A percentile compares a stretch with the other conserved stretches of the same genome.
Conservation (phyloP, 2,888 invertebrate genomes). For the Neoscelio sp. region DNA sequence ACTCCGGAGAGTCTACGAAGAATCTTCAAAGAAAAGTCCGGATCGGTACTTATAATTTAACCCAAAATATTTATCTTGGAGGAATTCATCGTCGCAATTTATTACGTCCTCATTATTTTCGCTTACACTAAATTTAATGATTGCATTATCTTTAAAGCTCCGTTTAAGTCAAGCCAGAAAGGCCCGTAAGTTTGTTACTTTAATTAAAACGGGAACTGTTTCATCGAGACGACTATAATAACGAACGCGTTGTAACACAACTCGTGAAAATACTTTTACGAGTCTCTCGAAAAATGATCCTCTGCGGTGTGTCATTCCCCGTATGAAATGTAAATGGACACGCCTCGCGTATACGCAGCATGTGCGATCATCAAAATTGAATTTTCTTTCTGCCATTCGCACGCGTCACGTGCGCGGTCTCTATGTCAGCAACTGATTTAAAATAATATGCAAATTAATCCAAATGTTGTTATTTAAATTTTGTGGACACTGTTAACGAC, state of each 20-base stretch:
- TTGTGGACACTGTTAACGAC: slow-evolving; percentile 2
- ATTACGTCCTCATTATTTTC: slow-evolving; percentile 30
- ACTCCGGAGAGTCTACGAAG: too few relatives aligned
- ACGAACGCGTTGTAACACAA: slow-evolving; percentile 24
- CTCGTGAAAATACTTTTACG: slow-evolving; percentile 28
- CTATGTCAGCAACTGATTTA: background rate
- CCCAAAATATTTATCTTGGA: too few relatives aligned
- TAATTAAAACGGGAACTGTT: slow-evolving; percentile 39
- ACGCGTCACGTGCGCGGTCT: background rate
- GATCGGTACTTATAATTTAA: too few relatives aligned
- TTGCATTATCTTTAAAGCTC: slow-evolving; percentile 19
- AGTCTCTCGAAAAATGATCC: background rate
- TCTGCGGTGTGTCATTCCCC: background rate
- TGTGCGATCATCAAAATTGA: slow-evolving; percentile 8
- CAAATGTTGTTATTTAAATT: slow-evolving; percentile 7
- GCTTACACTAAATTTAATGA: slow-evolving; percentile 10
- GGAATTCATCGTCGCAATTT: slow-evolving; percentile 23
- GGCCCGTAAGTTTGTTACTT: slow-evolving; percentile 24
- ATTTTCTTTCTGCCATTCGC: background rate
- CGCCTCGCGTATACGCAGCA: background rate
- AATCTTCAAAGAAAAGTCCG: too few relatives aligned
- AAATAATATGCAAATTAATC: slow-evolving; percentile 8
- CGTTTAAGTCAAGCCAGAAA: too few relatives aligned
- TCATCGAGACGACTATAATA: slow-evolving; percentile 28
- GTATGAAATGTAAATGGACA: slow-evolving; percentile 1